Conservation (phyloP, 2,113 vertebrate species). For the Lagopus muta region DNA sequence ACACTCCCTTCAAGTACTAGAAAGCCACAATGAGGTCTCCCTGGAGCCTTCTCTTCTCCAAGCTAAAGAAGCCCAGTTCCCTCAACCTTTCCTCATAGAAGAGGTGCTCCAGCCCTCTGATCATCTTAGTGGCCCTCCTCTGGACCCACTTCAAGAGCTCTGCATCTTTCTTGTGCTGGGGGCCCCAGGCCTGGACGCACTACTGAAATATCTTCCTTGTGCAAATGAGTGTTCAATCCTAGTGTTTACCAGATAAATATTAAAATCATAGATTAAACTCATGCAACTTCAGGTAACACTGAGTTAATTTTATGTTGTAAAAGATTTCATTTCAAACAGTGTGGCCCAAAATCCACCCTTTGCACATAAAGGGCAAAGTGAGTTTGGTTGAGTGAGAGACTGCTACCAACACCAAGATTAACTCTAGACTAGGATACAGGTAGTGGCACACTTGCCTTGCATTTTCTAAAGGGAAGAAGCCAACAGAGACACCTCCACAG, state of each 20-base stretch:
- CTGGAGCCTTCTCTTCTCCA: too few relatives aligned
- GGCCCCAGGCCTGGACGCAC: too few relatives aligned
- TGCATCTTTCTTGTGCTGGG: too few relatives aligned
- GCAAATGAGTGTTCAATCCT: background rate
- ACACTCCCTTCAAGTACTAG: too few relatives aligned
- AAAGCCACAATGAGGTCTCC: too few relatives aligned
- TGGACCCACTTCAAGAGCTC: too few relatives aligned
- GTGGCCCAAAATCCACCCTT: background rate
- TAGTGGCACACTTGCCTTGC: slow-evolving; percentile 7
- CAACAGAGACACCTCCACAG: background rate
- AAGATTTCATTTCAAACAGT: background rate
- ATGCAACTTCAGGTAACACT: background rate
- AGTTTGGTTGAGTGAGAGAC: background rate
- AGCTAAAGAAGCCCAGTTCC: too few relatives aligned
- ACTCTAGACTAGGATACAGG: background rate
- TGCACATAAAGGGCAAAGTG: background rate
- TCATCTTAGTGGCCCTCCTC: too few relatives aligned
- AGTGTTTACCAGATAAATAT: background rate
- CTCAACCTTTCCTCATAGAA: too few relatives aligned
- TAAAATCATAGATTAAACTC: background rate
- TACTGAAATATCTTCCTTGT: background rate
- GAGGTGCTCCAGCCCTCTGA: too few relatives aligned
- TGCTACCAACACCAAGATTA: background rate
- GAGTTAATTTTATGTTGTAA: background rate
- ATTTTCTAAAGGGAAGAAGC: slow-evolving; percentile 10